Evolutionary conservation across 2,888 invertebrate species (phyloP), one percentile per base, ranked within the genome.

Genomic region (Suillia variegata): DNA sequence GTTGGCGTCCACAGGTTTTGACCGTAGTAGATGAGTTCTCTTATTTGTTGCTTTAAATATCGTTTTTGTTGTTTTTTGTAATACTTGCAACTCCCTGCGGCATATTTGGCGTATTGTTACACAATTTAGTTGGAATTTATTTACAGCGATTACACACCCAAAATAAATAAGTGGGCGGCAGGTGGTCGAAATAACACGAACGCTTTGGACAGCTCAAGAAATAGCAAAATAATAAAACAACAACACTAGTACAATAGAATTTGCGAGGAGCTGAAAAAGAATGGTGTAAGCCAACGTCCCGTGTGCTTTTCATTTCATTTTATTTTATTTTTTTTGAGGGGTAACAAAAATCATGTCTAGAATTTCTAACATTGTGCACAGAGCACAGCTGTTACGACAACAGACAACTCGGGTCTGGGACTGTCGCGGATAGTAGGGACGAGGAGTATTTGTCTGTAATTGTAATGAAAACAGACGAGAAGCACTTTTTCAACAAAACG

Each of bases 61-160:
- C 5, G 45, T 45, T 45, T 17, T 45, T 45, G 45, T 13, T 4
- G 5, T 20, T 45, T 3, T 45, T 45, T 17, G 18, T 45, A 6
- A 13, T 17, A 4, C 20, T 18, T 45, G 45, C 34, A 54, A 50
- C 54, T 66, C 74, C 72, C 67, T 58, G 71, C 68, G 72, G 73
- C 73, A 65, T 62, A 67, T 73, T 68, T 62, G 71, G 67, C 67
- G 69, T 73, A 73, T 73, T 74, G 74, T 73, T 73, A 73, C 66
- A 73, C 74, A 73, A 74, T 73, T 74, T 71, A 66, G 73, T 69
- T 70, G 74, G 69, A 74, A 73, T 73, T 73, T 73, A 74, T 73
- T 73, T 73, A 74, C 72, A 64, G 73, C 71, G 74, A 73, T 74
- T 73, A 73, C 68, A 63, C 70, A 66, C 73, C 67, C 72, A 69